A percentile compares a stretch with the other conserved stretches of the same genome.
Conservation (phyloP, 2,797 vertebrate species). For the Myotis myotis region DNA sequence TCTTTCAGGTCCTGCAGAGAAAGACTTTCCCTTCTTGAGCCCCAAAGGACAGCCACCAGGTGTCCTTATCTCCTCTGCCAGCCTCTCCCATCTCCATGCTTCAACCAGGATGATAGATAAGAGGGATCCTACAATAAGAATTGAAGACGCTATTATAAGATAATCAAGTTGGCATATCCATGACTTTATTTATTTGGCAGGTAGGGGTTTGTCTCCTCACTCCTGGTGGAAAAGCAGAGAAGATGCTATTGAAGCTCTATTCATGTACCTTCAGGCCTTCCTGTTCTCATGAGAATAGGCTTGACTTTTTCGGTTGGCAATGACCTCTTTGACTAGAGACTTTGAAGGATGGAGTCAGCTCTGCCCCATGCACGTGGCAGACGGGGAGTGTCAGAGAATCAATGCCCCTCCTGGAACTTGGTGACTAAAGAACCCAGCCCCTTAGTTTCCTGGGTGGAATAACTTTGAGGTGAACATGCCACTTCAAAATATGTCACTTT, state of each 20-base stretch:
- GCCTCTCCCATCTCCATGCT: accelerated
- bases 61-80: not conserved
- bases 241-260: not conserved
- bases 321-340: not conserved
- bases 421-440: not conserved
- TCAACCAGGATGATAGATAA: not conserved
- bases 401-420: not conserved
- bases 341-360: not conserved
- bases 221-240: not conserved
- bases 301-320: not conserved
- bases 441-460: not conserved
- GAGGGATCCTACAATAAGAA: not conserved
- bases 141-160: not conserved
- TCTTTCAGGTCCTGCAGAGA: not conserved
- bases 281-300: not conserved
- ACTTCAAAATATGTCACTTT: not conserved
- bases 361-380: not conserved
- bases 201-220: not conserved
- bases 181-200: not conserved
- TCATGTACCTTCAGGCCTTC: not conserved
- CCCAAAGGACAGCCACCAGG: not conserved
- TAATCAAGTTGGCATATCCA: not conserved
- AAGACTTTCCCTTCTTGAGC: not conserved
- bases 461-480: not conserved
- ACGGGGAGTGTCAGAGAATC: not conserved